Percentiles rank a stretch among this genome's conserved stretches.
Evolutionary conservation across 2,113 vertebrate genomes (phyloP).

Genomic region (Pseudonaja textilis): DNA sequence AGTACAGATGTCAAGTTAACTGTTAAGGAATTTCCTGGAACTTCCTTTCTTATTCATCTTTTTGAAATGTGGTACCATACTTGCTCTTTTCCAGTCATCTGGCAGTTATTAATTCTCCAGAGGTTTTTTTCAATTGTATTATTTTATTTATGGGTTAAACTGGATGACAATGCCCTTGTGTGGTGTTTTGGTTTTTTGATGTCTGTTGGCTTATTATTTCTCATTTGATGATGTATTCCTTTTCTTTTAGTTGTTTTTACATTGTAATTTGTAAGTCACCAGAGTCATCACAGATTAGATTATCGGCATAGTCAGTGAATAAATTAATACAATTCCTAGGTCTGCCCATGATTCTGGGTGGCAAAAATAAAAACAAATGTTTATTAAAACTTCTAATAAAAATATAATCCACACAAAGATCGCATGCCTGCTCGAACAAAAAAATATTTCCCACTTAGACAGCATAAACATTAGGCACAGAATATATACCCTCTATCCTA

Average conservation of each 20-base stretch:
- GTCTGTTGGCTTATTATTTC: neutral
- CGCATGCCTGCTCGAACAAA: neutral
- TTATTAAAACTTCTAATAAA: neutral
- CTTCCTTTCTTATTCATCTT: neutral
- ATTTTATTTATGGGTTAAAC: neutral
- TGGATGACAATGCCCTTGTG: neutral
- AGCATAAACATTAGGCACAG: neutral
- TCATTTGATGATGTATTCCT: neutral
- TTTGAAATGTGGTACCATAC: neutral
- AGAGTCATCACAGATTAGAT: neutral
- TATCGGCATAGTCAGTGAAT: neutral
- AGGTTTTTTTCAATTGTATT: neutral
- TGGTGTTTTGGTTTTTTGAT: neutral
- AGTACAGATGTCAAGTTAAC: neutral
- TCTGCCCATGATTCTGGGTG: neutral
- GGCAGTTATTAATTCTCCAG: neutral
- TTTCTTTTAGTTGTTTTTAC: neutral
- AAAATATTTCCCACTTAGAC: neutral
- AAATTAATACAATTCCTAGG: neutral
- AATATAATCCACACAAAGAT: neutral
- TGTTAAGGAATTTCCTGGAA: neutral
- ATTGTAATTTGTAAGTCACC: neutral
- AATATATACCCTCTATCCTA: neutral
- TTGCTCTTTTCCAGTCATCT: neutral
- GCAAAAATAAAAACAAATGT: neutral